Conservation (phyloP, 2,113 vertebrate species). For the Oncorhynchus kisutch region DNA sequence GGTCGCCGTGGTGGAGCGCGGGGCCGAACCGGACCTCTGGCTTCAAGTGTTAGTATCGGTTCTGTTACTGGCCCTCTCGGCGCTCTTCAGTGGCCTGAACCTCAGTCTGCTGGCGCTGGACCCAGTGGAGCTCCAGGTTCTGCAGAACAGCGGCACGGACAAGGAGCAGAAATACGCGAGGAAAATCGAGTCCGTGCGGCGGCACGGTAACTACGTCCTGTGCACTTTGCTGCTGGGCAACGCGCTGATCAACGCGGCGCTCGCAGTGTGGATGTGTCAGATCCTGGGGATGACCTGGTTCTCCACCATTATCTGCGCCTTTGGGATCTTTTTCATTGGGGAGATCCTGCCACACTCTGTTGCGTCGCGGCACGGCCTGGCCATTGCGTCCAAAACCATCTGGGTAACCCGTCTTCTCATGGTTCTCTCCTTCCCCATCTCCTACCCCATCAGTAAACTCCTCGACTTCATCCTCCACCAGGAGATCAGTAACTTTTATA, state of each 20-base stretch:
- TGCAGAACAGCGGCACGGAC: conserved; percentile 91
- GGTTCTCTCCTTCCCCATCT: conserved; percentile 89
- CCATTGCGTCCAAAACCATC: conserved; percentile 89
- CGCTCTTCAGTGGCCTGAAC: conserved; percentile 89
- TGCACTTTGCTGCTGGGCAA: conserved; percentile 90
- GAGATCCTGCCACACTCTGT: conserved; percentile 93
- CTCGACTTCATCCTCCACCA: conserved; percentile 90
- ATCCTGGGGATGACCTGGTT: conserved; percentile 86
- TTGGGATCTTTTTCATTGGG: conserved; percentile 87
- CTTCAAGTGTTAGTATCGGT: conserved; percentile 82
- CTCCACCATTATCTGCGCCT: conserved; percentile 85
- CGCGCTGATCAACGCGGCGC: conserved; percentile 86
- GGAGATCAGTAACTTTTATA: conserved; percentile 94
- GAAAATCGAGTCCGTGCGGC: conserved; percentile 87
- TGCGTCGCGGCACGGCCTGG: conserved; percentile 90
- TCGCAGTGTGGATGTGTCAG: conserved; percentile 89
- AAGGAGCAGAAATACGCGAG: conserved; percentile 87
- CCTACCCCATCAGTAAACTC: conserved; percentile 92
- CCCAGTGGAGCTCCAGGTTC: conserved; percentile 90
- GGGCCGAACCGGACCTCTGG: conserved; percentile 75
- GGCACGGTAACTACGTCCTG: conserved; percentile 88
- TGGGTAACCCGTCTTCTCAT: conserved; percentile 90
- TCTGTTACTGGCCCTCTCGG: conserved; percentile 82
- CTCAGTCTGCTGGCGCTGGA: conserved; percentile 89
- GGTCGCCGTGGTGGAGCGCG: conserved; percentile 75